Conservation (phyloP, 2,797 vertebrate species). For the Myotis myotis region DNA sequence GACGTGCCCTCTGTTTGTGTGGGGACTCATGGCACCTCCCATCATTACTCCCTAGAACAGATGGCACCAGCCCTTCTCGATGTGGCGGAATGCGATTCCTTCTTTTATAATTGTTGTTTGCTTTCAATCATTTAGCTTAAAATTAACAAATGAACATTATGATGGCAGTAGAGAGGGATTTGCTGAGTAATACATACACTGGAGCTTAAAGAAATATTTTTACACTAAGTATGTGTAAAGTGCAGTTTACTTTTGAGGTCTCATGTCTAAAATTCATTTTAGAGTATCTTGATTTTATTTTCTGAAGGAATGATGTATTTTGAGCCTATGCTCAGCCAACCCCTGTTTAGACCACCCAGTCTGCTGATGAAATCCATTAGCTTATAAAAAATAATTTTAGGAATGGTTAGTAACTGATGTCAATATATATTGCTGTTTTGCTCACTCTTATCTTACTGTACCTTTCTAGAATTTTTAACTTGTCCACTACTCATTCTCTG, state of each 20-base stretch:
- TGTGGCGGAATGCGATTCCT: conserved; percentile 63
- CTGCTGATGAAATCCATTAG: neutral
- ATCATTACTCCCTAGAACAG: conserved; percentile 52
- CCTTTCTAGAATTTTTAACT: neutral
- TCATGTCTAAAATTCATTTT: neutral
- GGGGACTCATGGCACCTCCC: neutral
- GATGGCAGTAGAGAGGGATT: neutral
- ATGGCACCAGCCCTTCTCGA: conserved; percentile 58
- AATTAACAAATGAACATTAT: conserved; percentile 39
- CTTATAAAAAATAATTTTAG: neutral
- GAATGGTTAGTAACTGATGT: neutral
- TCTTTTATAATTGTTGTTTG: conserved; percentile 59
- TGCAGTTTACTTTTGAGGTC: neutral
- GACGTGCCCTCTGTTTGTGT: fast-evolving
- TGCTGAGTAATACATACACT: neutral
- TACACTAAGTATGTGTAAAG: neutral
- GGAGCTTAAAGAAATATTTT: neutral
- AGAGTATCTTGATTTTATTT: neutral
- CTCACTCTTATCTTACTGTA: neutral
- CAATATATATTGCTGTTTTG: neutral
- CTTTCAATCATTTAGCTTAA: conserved; percentile 71
- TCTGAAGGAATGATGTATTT: neutral
- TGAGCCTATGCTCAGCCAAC: neutral
- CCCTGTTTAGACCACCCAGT: neutral
- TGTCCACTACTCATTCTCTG: neutral